phyloP scores from a whole-genome alignment of 2,797 vertebrate species.

The Myotis pilosus region DNA sequence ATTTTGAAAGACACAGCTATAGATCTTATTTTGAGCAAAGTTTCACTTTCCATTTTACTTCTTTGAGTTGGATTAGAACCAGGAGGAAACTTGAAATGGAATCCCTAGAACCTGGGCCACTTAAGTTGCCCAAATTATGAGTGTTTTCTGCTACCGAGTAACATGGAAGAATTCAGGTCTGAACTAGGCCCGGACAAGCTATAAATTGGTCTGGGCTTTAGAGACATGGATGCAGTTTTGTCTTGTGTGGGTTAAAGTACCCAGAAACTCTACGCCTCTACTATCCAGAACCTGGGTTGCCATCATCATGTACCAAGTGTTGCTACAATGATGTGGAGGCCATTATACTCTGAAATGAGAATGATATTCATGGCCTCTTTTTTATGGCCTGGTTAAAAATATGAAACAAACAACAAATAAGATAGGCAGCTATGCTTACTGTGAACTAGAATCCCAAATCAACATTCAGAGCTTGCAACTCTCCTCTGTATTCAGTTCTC shows the following conservation, averaged over 20 bases:
- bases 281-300: background rate
- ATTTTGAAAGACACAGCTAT: background rate
- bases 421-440: background rate
- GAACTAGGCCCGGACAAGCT: background rate
- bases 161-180: background rate
- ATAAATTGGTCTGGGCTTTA: background rate
- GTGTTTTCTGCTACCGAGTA: background rate
- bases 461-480: background rate
- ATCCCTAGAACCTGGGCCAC: background rate
- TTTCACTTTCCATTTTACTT: background rate
- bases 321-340: background rate
- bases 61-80: background rate
- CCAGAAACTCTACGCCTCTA: background rate
- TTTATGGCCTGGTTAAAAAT: background rate
- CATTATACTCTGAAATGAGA: background rate
- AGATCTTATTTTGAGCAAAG: background rate
- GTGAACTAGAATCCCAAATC: background rate
- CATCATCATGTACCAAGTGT: background rate
- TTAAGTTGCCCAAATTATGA: background rate
- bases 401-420: background rate
- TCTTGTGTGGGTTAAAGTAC: background rate
- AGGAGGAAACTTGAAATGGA: background rate
- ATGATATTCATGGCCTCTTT: background rate
- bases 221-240: background rate
- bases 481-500: conserved; percentile 30